phyloP scores from a whole-genome alignment of 2,797 vertebrate genomes.

The Pterois miles region DNA sequence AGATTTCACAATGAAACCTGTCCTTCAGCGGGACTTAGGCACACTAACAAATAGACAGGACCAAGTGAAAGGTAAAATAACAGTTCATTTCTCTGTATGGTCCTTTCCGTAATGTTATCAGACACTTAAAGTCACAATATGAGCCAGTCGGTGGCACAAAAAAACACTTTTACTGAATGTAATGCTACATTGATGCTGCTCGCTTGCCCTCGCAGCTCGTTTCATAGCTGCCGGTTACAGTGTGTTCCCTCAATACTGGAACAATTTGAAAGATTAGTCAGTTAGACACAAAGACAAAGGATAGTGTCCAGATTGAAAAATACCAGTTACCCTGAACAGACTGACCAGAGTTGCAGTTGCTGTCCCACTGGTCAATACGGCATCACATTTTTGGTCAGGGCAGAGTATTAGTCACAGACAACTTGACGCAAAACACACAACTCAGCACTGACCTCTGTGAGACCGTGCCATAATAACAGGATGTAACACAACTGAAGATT shows the following conservation, averaged over 20 bases:
- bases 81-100: too few relatives aligned
- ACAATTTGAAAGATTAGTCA: neutral
- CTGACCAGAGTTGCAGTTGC: conserved; percentile 33
- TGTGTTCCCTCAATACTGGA: neutral
- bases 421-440: neutral
- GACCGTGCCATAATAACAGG: neutral
- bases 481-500: neutral
- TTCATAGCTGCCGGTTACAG: neutral
- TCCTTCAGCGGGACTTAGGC: too few relatives aligned
- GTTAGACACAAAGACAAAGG: neutral
- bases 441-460: neutral
- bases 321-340: conserved; percentile 23
- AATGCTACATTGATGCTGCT: neutral
- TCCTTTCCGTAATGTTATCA: too few relatives aligned
- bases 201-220: neutral
- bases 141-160: too few relatives aligned
- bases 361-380: conserved; percentile 40
- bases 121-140: too few relatives aligned
- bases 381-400: conserved; percentile 54
- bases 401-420: conserved; percentile 4
- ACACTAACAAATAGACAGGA: too few relatives aligned
- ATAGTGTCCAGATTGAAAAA: neutral
- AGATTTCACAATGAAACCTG: too few relatives aligned
- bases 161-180: too few relatives aligned
- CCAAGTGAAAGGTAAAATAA: too few relatives aligned